Evolutionary conservation across 2,113 vertebrate species (phyloP), one percentile per base, ranked within the genome.

Genomic region (Microtus montanus): DNA sequence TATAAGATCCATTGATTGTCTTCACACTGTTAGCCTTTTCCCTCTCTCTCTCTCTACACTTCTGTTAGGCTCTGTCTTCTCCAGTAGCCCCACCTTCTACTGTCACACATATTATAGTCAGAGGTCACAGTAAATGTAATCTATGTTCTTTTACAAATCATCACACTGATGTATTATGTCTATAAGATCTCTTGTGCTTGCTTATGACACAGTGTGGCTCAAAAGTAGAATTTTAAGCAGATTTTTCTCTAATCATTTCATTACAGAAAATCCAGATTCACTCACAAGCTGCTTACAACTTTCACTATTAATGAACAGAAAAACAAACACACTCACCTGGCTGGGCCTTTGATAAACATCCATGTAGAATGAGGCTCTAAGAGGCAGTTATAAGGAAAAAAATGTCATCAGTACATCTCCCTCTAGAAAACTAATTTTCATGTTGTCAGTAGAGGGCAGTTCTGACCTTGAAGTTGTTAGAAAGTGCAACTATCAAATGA

Each of bases 1-100:
- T 13, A 49, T 49, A 49, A 49, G 0, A 49, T 49, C 49, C 49
- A 49, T 49, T 49, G 11, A 49, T 49, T 49, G 2, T 49, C 2
- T 2, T 49, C 6, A 49, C 49, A 11, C 49, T 49, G 49, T 49
- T 52, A 13, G 49, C 0, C 49, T 52, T 52, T 52, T n/a, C n/a
- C 49, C 49, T 52, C 2, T 49, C 49, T 52, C 49, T 52, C 49
- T 52, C 49, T 52, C 49, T 1, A 52, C 12, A 52, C 49, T 52
- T 13, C 49, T 0, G 2, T 2, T 52, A 52, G 49, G 49, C 49
- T 0, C 49, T 52, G 12, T 52, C 12, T 12, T 52, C 2, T 13
- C 49, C 49, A 52, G 12, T 14, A 52, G 49, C 12, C 49, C 12
- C 49, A 52, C 49, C 0, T 13, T 49, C 49, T 49, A 49, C 49